Conservation (phyloP, 2,797 vertebrate species). For the Syngnathus acus region DNA sequence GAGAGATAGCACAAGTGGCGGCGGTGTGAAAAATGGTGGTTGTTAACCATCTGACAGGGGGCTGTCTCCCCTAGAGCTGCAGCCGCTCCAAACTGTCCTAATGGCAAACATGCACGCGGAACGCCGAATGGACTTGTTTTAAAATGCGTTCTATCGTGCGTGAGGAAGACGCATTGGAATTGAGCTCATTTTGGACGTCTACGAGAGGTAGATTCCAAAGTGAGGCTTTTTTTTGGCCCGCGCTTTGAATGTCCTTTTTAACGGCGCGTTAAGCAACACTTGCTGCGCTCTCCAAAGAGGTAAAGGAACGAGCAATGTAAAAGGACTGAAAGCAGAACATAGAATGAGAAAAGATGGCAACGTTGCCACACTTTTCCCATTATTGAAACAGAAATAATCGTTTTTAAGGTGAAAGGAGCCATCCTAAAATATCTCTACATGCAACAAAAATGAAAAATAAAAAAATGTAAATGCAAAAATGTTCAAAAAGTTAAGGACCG, state of each 20-base stretch:
- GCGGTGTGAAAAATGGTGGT: constrained; percentile 63
- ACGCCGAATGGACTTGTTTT: constrained; percentile 54
- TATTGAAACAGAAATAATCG: not conserved
- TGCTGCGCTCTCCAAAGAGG: not conserved
- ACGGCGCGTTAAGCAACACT: constrained; percentile 2
- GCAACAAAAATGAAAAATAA: not conserved
- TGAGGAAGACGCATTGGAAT: constrained; percentile 31
- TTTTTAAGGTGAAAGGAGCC: not conserved
- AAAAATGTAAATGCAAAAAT: no score
- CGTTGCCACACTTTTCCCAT: not conserved
- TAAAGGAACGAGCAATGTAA: not conserved
- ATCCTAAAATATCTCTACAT: not conserved
- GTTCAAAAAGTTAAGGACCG: not conserved
- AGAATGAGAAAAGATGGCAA: not conserved
- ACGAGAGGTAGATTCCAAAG: constrained; percentile 7
- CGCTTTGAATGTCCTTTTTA: constrained; percentile 3
- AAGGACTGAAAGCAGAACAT: not conserved
- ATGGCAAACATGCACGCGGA: constrained; percentile 58
- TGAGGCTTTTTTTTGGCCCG: constrained; percentile 5
- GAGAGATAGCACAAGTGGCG: constrained; percentile 50
- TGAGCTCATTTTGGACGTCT: constrained; percentile 42
- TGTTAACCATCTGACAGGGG: constrained; percentile 67
- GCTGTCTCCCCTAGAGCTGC: constrained; percentile 57
- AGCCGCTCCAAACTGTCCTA: constrained; percentile 61
- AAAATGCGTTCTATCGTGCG: constrained; percentile 33